phyloP scores from a whole-genome alignment of 2,888 invertebrate genomes.

The Proisotoma minuta region DNA sequence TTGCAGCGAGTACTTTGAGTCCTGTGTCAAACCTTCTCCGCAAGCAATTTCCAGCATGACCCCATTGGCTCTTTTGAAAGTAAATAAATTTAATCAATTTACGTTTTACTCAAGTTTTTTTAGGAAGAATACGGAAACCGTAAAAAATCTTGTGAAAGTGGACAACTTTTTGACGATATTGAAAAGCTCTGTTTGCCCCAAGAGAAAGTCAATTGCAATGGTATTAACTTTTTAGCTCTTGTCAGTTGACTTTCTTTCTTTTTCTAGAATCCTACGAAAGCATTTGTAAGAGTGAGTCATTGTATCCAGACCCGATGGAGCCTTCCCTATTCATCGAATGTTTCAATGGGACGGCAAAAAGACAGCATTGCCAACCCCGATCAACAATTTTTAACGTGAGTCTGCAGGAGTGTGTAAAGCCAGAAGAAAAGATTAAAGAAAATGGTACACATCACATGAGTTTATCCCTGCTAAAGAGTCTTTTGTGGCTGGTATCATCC shows the following conservation, averaged over 20 bases:
- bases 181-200: not conserved
- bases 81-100: not conserved
- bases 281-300: not conserved
- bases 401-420: not conserved
- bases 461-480: not conserved
- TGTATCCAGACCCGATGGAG: not conserved
- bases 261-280: not conserved
- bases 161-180: not conserved
- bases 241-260: no score
- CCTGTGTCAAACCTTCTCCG: not conserved
- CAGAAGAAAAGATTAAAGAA: not conserved
- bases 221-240: no score
- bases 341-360: not conserved
- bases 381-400: not conserved
- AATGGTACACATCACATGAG: not conserved
- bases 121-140: not conserved
- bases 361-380: not conserved
- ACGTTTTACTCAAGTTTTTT: not conserved
- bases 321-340: conserved; percentile 4
- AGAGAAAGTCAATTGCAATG: not conserved
- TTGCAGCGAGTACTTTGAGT: not conserved
- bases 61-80: not conserved
- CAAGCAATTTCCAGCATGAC: not conserved
- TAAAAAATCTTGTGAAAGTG: not conserved
- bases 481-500: not conserved